These are phyloP conservation scores for Lobophora halterata DNA, from an alignment of 2,888 invertebrate species.

Conservation along the genomic window DNA sequence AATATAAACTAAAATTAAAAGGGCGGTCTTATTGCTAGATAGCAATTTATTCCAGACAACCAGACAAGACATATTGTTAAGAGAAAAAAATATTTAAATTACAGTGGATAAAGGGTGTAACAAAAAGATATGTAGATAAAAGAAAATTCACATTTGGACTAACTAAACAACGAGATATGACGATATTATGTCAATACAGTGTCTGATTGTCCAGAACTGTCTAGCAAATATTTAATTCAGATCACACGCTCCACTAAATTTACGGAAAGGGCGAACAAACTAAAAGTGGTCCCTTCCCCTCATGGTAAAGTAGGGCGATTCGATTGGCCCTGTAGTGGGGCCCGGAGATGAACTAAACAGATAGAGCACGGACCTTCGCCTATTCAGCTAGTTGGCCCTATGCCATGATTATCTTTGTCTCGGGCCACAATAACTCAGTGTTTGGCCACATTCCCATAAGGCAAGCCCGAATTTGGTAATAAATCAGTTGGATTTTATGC, in stretches of 20 bases:
- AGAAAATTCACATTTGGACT: too few species aligned
- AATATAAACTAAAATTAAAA: too few species aligned
- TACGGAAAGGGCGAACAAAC: slow-evolving; percentile 17
- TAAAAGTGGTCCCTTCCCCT: slow-evolving; percentile 21
- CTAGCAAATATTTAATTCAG: slow-evolving; percentile 11
- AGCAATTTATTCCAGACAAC: too few species aligned
- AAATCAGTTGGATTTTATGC: slow-evolving; percentile 15
- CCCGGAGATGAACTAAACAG: slow-evolving; percentile 27
- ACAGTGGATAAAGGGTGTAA: too few species aligned
- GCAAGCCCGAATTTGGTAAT: slow-evolving; percentile 16
- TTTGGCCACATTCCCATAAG: slow-evolving; percentile 29
- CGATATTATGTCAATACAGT: too few species aligned
- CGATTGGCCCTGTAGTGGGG: slow-evolving; percentile 16
- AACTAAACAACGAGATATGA: too few species aligned
- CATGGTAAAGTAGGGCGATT: slow-evolving; percentile 25
- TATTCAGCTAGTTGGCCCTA: slow-evolving; percentile 23
- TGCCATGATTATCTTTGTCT: slow-evolving; percentile 30
- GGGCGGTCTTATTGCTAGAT: too few species aligned
- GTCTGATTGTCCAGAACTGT: too few species aligned
- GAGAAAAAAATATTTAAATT: too few species aligned
- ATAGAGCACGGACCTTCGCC: slow-evolving; percentile 30
- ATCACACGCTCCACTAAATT: slow-evolving; percentile 23
- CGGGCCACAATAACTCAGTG: slow-evolving; percentile 21
- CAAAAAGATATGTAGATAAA: too few species aligned
- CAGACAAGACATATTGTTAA: too few species aligned